These are phyloP conservation scores for Lordiphosa mommai DNA, from an alignment of 1,140 invertebrate genomes.

Conservation along the genomic window DNA sequence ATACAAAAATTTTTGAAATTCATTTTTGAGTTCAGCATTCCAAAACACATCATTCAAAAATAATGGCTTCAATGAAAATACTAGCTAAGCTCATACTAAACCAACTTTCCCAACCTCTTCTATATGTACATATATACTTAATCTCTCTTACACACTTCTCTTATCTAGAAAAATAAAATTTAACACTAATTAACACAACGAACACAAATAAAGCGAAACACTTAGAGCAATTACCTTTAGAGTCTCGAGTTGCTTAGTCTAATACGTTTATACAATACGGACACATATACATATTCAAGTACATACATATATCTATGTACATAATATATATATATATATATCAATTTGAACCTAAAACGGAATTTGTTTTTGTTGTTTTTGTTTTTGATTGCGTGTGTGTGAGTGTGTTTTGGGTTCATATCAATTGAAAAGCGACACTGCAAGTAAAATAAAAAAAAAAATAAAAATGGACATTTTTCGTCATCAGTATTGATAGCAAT, in stretches of 20 bases:
- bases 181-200: conserved; percentile 34
- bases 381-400: conserved; percentile 19
- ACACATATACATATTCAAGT: no score
- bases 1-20: no score
- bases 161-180: no score
- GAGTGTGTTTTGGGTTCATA: conserved; percentile 21
- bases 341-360: conserved; percentile 30
- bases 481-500: conserved; percentile 24
- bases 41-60: no score
- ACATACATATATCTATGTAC: conserved; percentile 18
- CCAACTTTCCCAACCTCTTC: background rate
- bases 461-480: conserved; percentile 35
- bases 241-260: conserved; percentile 40
- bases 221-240: conserved; percentile 36
- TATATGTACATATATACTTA: background rate
- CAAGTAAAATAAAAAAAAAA: conserved; percentile 42
- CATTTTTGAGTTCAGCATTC: no score
- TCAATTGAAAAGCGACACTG: conserved; percentile 74
- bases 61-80: no score
- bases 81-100: no score
- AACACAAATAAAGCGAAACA: conserved; percentile 16
- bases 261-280: conserved; percentile 32
- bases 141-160: no score
- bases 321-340: conserved; percentile 3
- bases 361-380: conserved; percentile 26